Percentiles rank a stretch among this genome's conserved stretches.
Evolutionary conservation across 2,888 invertebrate species (phyloP).

Genomic region (Drosophila subquinaria): DNA sequence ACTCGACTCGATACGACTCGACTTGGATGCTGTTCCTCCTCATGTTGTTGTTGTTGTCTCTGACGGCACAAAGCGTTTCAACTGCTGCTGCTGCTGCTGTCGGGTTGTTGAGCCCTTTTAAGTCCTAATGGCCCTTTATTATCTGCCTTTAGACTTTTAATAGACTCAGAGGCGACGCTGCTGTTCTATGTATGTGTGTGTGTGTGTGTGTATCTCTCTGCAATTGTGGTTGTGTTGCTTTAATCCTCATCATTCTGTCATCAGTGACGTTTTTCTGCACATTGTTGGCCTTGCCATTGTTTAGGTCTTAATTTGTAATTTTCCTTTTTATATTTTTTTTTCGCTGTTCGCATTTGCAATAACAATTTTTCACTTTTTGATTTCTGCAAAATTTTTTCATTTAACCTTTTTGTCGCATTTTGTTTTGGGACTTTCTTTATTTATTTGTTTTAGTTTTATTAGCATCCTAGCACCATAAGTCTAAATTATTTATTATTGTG

Average conservation of each 20-base stretch:
- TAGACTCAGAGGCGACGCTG: constrained; percentile 84
- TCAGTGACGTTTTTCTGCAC: constrained; percentile 82
- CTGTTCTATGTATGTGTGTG: constrained; percentile 33
- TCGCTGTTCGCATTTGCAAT: constrained; percentile 49
- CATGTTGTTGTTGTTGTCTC: constrained; percentile 53
- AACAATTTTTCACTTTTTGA: constrained; percentile 62
- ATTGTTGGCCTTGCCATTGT: constrained; percentile 73
- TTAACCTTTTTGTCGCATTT: not conserved
- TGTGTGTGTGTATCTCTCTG: constrained; percentile 39
- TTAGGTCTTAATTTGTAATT: constrained; percentile 75
- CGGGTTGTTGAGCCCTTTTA: constrained; percentile 85
- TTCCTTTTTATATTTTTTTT: constrained; percentile 48
- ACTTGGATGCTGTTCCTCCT: constrained; percentile 56
- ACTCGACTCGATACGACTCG: constrained; percentile 6
- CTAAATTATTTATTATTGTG: too few species aligned
- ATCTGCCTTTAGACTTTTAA: constrained; percentile 86
- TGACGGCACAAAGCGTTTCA: constrained; percentile 51
- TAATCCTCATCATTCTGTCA: constrained; percentile 85
- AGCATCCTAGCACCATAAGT: too few species aligned
- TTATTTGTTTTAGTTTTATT: too few species aligned
- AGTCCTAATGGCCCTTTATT: constrained; percentile 85
- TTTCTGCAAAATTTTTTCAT: constrained; percentile 24
- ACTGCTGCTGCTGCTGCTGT: constrained; percentile 68
- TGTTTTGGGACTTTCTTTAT: not conserved
- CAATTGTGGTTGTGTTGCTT: constrained; percentile 65